Evolutionary conservation across 2,113 vertebrate genomes (phyloP).

Genomic region (Ophthalmotilapia sp.): DNA sequence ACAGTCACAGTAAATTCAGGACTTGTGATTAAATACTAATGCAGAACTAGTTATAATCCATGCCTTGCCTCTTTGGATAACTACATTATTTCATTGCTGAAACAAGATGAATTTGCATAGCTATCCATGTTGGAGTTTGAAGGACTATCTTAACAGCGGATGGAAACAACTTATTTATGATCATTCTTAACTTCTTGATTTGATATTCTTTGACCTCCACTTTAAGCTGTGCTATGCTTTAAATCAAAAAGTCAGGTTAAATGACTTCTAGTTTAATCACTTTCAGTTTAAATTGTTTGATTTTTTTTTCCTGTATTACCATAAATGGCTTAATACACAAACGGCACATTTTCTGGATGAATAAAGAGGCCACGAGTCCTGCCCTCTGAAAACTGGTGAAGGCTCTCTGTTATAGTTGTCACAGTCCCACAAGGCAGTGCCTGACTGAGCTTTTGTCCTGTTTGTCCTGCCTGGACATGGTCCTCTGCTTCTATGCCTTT

Average conservation of each 20-base stretch:
- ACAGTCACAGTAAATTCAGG: neutral
- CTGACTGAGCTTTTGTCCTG: conserved; percentile 40
- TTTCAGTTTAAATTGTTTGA: neutral
- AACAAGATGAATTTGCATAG: neutral
- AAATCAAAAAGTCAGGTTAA: neutral
- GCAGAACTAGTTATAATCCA: neutral
- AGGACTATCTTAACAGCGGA: neutral
- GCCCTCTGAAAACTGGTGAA: neutral
- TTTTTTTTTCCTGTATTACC: neutral
- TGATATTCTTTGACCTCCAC: neutral
- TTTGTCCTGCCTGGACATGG: conserved; percentile 13
- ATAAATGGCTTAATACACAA: neutral
- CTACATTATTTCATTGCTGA: neutral
- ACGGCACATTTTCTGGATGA: neutral
- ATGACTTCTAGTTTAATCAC: neutral
- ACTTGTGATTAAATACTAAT: neutral
- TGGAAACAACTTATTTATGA: neutral
- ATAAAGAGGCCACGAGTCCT: neutral
- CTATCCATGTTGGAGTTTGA: neutral
- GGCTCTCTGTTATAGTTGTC: neutral
- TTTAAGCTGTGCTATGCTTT: neutral
- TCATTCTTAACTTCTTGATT: neutral
- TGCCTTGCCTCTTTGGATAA: neutral
- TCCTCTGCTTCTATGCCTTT: neutral
- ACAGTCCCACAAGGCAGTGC: neutral